Evolutionary conservation across 2,797 vertebrate species (phyloP).

Genomic region (Eulemur albifrons): DNA sequence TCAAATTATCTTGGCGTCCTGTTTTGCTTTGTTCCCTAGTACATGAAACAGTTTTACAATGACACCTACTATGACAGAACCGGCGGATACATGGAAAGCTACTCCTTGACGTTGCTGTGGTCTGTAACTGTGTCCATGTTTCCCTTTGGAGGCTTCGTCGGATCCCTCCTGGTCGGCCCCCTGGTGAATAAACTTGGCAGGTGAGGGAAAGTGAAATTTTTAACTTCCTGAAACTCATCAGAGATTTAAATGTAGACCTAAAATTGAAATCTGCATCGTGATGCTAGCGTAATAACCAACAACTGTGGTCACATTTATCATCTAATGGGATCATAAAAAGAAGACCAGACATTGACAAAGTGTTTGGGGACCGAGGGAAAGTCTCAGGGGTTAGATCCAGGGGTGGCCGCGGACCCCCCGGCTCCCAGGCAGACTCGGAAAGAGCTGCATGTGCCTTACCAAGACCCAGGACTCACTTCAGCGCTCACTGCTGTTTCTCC

Average conservation of each 20-base stretch:
- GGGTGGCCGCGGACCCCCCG: accelerated
- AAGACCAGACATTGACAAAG: background rate
- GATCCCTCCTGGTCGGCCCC: slow-evolving; percentile 93
- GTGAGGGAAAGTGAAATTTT: slow-evolving; percentile 78
- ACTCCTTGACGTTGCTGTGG: slow-evolving; percentile 90
- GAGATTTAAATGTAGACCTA: background rate
- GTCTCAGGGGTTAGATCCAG: background rate
- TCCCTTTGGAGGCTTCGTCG: slow-evolving; percentile 93
- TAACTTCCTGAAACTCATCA: accelerated
- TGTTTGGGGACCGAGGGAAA: too few relatives aligned
- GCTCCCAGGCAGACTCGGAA: background rate
- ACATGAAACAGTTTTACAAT: slow-evolving; percentile 93
- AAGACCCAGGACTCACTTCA: too few relatives aligned
- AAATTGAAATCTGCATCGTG: background rate
- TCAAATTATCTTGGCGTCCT: slow-evolving; percentile 85
- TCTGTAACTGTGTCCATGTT: slow-evolving; percentile 95
- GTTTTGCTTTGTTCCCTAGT: slow-evolving; percentile 86
- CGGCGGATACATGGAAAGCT: slow-evolving; percentile 49
- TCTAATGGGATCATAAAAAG: background rate
- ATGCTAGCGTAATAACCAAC: background rate
- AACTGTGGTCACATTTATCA: background rate
- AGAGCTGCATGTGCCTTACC: accelerated
- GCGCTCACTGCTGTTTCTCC: too few relatives aligned
- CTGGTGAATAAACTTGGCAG: slow-evolving; percentile 92
- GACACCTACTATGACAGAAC: slow-evolving; percentile 85